Evolutionary conservation across 1,140 invertebrate species (phyloP), one percentile per base, ranked within the genome.

Genomic region (Augochlora pura): DNA sequence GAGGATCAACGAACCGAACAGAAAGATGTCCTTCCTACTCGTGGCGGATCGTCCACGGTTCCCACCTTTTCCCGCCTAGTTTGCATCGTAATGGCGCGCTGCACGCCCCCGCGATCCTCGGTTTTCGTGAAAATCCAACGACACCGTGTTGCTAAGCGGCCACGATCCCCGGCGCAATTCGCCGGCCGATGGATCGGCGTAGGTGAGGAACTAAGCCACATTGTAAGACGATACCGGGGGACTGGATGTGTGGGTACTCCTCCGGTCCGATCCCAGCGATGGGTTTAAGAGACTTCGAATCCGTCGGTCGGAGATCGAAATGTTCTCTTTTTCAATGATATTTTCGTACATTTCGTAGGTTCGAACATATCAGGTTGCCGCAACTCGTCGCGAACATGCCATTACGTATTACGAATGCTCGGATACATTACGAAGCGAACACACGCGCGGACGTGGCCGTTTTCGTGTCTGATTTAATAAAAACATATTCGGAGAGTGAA

Each of bases 181-280:
- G 16, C 25, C n/a, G 23, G 60, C 52, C 66, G 67, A 67, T 42
- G 62, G 42, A 68, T 42, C 54, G 39, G 77, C 74, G 83, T 85
- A 80, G 83, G 85, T 77, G 85, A 86, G 66, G 60, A 88, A 89
- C 84, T 86, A 84, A 87, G 86, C 86, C 81, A 81, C 83, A 87
- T 86, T 83, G 87, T 86, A 89, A 87, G 77, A 86, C 83, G 88
- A 89, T 87, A 88, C 80, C 80, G 76, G 84, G 78, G 77, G n/a
- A 52, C 25, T 27, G 32, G 21, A 0, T 25, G 73, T 39, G 32
- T 23, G 16, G n/a, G 18, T 63, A 39, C 9, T n/a, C 18, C 18
- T 16, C 39, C 25, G 49, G 0, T 3, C 14, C 14, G 60, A 7
- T 27, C 12, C 16, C 2, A 38, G n/a, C 16, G 27, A 52, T 39